A percentile compares a stretch with the other conserved stretches of the same genome.
phyloP scores from a whole-genome alignment of 2,113 vertebrate genomes.

The Lucifuga dentata region DNA sequence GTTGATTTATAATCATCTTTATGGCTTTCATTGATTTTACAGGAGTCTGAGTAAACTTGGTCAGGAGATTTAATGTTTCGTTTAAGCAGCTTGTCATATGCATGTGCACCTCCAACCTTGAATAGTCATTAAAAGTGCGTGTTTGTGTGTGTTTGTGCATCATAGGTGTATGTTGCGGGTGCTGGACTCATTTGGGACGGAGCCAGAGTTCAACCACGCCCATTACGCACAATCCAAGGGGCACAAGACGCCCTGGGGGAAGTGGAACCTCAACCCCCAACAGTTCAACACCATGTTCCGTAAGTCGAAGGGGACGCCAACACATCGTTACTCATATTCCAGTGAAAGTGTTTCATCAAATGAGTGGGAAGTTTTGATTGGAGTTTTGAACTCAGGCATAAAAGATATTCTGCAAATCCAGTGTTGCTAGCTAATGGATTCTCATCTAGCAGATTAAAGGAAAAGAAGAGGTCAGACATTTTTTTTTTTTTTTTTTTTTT shows the following conservation, averaged over 20 bases:
- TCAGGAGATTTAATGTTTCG: background rate
- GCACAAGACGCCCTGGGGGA: slow-evolving; percentile 99
- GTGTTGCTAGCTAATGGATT: slow-evolving; percentile 33
- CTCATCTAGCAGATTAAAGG: slow-evolving; percentile 59
- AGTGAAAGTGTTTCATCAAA: background rate
- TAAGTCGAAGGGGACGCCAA: slow-evolving; percentile 79
- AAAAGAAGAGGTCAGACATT: slow-evolving; percentile 36
- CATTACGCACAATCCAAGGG: slow-evolving; percentile 98
- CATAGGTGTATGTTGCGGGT: slow-evolving; percentile 97
- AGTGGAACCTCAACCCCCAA: slow-evolving; percentile 99
- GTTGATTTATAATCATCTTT: background rate
- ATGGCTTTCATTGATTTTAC: too few relatives aligned
- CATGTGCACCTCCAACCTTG: background rate
- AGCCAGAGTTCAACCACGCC: slow-evolving; percentile 98
- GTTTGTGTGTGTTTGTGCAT: slow-evolving; percentile 35
- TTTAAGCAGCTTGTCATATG: background rate
- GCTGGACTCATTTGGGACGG: slow-evolving; percentile 96
- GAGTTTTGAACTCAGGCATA: slow-evolving; percentile 2
- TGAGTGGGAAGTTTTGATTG: slow-evolving; percentile 13
- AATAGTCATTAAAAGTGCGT: background rate
- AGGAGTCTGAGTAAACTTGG: background rate
- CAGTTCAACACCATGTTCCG: slow-evolving; percentile 99
- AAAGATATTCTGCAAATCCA: slow-evolving; percentile 9
- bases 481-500: slow-evolving; percentile 41
- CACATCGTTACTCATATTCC: too few relatives aligned